phyloP scores from a whole-genome alignment of 2,113 vertebrate species.

The Mormyrus iriodes region DNA sequence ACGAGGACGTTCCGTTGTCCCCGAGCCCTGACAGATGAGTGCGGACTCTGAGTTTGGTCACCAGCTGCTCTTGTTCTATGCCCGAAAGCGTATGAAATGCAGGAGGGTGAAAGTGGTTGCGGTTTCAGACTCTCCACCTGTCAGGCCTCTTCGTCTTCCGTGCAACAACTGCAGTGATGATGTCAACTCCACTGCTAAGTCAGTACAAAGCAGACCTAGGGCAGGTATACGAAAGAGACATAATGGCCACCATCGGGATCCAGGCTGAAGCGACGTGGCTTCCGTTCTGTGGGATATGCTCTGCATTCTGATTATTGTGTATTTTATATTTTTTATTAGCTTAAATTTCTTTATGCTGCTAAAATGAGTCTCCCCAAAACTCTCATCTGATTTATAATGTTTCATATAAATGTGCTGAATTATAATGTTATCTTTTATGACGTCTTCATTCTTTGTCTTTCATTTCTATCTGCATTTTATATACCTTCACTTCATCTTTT shows the following conservation, averaged over 20 bases:
- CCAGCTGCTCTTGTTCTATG: neutral
- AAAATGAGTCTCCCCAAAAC: neutral
- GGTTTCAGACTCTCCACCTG: neutral
- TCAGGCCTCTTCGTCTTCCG: neutral
- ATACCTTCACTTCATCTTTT: neutral
- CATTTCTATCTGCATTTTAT: neutral
- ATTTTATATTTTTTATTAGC: neutral
- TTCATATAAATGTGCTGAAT: neutral
- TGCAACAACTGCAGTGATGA: neutral
- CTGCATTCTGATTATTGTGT: neutral
- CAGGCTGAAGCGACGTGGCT: neutral
- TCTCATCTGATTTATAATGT: neutral
- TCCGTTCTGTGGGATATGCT: neutral
- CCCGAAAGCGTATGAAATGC: neutral
- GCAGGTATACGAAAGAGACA: neutral
- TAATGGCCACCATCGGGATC: too few relatives aligned
- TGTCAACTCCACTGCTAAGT: neutral
- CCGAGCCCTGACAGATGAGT: neutral
- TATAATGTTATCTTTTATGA: neutral
- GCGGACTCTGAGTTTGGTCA: neutral
- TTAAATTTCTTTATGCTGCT: neutral
- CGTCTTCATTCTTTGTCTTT: neutral
- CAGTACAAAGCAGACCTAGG: neutral
- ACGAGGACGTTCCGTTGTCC: neutral
- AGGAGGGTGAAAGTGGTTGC: neutral